Evolutionary conservation across 2,797 vertebrate genomes (phyloP), one percentile per base, ranked within the genome.

Genomic region (Nannoperca obscura): DNA sequence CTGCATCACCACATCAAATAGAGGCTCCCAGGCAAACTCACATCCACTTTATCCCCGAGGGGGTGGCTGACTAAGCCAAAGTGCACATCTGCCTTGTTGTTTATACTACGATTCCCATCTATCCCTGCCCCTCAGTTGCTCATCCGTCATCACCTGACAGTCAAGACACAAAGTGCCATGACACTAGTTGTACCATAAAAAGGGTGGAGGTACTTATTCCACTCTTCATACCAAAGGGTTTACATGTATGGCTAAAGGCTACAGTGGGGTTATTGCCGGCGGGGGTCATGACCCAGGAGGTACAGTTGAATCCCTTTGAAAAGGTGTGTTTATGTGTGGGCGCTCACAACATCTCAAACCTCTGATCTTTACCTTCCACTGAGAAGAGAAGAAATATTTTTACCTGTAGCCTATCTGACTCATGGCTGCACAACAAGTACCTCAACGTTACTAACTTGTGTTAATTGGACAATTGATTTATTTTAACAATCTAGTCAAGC

Each of bases 21-120:
- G 19, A 85, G 71, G 78, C 83, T 87, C 82, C 72, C 46, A 62
- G 86, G 80, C 78, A 83, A 86, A 88, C 86, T 81, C 74, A 52
- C 84, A 83, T 83, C 69, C 83, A 85, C 79, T 74, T 86, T 57
- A 79, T 75, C 85, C 87, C 87, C 0, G 61, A 70, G 69, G 83
- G 82, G 67, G 78, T 1, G 68, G 84, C 89, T 93, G 87, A 91
- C 86, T 94, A 93, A 95, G 86, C 80, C 87, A 79, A 62, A 83
- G 61, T 80, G 84, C 88, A 93, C 94, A 94, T 95, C 94, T 95
- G 93, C 86, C 87, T 81, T 76, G 74, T 90, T 92, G 84, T 92
- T 93, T 88, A 92, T 79, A 89, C 89, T 76, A 80, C 66, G 38
- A 83, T 95, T 95, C 94, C 93, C 94, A 93, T 91, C 89, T 88